Conservation (phyloP, 1,140 invertebrate species). For the Drosophila jambulina region DNA sequence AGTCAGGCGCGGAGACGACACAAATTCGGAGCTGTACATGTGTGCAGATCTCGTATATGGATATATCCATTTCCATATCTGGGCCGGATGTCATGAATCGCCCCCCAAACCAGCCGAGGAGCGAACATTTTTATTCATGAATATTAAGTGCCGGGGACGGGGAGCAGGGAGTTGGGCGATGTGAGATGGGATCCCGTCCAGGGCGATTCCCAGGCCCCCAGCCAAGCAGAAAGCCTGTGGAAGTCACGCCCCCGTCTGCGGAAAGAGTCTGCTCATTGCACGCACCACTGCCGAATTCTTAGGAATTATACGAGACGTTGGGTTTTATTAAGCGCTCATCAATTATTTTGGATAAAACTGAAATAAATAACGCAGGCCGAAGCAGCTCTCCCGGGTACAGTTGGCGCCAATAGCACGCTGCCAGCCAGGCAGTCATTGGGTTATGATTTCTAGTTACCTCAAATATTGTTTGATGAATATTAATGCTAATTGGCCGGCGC, state of each 20-base stretch:
- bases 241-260: conserved; percentile 39
- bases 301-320: conserved; percentile 82
- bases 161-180: not conserved
- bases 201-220: conserved; percentile 67
- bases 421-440: conserved; percentile 21
- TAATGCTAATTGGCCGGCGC: conserved; percentile 63
- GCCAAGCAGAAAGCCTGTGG: conserved; percentile 75
- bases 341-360: conserved; percentile 70
- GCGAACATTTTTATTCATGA: conserved; percentile 54
- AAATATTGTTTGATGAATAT: conserved; percentile 60
- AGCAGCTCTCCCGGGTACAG: conserved; percentile 50
- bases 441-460: conserved; percentile 72
- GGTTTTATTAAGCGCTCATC: conserved; percentile 83
- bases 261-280: conserved; percentile 57
- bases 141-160: conserved; percentile 63
- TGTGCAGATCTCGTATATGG: conserved; percentile 20
- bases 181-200: conserved; percentile 18
- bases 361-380: conserved; percentile 59
- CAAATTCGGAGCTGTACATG: conserved; percentile 23
- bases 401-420: conserved; percentile 53
- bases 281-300: conserved; percentile 72
- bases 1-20: conserved; percentile 52
- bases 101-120: conserved; percentile 40
- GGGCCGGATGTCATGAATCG: conserved; percentile 75
- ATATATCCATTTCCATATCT: conserved; percentile 60